phyloP scores from a whole-genome alignment of 2,888 invertebrate species.

The Patella depressa region DNA sequence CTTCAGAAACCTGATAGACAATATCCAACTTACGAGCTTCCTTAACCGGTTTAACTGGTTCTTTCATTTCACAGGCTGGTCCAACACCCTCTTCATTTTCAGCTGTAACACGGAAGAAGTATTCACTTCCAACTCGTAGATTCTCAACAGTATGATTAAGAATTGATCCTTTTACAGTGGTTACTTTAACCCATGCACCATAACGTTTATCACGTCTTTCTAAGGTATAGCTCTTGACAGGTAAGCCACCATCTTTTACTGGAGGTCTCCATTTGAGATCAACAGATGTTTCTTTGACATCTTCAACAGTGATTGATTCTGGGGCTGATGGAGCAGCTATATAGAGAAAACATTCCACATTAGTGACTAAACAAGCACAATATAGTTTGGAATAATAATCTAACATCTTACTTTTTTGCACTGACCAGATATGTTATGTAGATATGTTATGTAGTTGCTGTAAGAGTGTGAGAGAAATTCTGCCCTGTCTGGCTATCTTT shows the following conservation, averaged over 20 bases:
- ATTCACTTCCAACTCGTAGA: conserved; percentile 63
- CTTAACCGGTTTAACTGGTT: conserved; percentile 54
- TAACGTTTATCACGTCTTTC: conserved; percentile 62
- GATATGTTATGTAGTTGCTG: no score
- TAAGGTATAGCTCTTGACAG: conserved; percentile 60
- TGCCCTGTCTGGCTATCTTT: no score
- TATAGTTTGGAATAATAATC: no score
- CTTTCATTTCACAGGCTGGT: conserved; percentile 54
- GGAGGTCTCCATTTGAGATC: conserved; percentile 70
- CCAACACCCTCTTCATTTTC: conserved; percentile 67
- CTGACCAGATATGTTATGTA: no score
- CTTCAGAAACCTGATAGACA: no score
- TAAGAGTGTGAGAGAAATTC: no score
- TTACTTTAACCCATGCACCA: conserved; percentile 59
- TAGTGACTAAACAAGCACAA: neutral
- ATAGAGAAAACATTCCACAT: conserved; percentile 6
- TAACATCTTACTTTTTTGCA: no score
- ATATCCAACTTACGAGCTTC: conserved; percentile 38
- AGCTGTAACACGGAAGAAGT: conserved; percentile 68
- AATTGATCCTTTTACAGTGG: conserved; percentile 49
- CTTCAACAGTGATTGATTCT: conserved; percentile 48
- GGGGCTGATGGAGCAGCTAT: conserved; percentile 53
- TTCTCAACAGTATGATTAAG: conserved; percentile 53
- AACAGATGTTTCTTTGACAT: conserved; percentile 52
- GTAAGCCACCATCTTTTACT: conserved; percentile 65